phyloP scores from a whole-genome alignment of 2,113 vertebrate genomes.

The Coptodon rendalli region DNA sequence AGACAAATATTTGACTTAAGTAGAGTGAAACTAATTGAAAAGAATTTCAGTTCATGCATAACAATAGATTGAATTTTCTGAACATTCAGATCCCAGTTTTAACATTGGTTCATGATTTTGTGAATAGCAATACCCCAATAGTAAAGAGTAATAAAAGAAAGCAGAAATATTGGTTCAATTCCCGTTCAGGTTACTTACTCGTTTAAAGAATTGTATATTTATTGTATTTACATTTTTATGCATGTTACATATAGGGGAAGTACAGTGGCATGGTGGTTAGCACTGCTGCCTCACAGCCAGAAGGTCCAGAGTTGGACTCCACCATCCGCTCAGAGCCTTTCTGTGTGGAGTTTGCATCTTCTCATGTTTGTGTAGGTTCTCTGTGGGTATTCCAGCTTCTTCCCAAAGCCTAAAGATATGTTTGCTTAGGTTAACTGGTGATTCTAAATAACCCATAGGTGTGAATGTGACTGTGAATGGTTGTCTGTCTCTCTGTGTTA shows the following conservation, averaged over 20 bases:
- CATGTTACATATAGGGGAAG: background rate
- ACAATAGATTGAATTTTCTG: background rate
- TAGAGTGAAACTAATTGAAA: background rate
- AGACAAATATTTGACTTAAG: background rate
- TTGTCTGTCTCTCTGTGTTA: background rate
- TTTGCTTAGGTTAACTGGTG: background rate
- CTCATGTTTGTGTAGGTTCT: no score
- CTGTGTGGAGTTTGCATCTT: no score
- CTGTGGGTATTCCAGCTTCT: no score
- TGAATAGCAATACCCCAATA: background rate
- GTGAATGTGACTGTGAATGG: background rate
- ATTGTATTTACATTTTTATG: background rate
- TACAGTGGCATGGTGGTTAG: background rate
- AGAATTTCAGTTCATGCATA: background rate
- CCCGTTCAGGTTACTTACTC: background rate
- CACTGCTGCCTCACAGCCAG: background rate
- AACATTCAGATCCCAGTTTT: background rate
- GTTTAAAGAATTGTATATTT: background rate
- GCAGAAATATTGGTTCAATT: background rate
- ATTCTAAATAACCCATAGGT: background rate
- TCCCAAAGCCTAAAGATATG: no score
- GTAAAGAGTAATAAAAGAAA: no score
- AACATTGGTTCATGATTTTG: background rate
- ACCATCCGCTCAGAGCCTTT: background rate
- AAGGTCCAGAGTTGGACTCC: background rate